phyloP scores from a whole-genome alignment of 2,113 vertebrate species.

The Heliornis fulica region DNA sequence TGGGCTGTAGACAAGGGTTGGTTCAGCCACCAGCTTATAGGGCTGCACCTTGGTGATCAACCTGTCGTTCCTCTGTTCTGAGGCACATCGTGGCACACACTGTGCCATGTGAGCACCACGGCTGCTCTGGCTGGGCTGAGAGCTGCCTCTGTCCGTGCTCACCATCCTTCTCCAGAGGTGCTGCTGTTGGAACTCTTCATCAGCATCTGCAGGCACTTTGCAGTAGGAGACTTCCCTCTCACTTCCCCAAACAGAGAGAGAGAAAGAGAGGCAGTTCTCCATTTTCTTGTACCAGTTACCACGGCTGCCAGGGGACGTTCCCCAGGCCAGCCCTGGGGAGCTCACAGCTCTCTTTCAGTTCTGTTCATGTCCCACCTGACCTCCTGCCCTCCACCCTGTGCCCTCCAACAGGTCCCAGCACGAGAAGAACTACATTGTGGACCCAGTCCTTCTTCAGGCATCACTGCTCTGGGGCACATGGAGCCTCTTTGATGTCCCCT shows the following conservation, averaged over 20 bases:
- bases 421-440: accelerated
- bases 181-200: neutral
- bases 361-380: neutral
- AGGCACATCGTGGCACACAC: neutral
- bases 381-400: neutral
- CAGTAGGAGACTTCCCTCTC: neutral
- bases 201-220: neutral
- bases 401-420: neutral
- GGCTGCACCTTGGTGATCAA: neutral
- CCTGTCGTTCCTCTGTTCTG: accelerated
- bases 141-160: neutral
- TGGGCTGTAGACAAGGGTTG: accelerated
- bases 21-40: neutral
- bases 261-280: neutral
- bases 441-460: neutral
- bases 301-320: neutral
- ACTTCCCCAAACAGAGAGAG: neutral
- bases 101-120: accelerated
- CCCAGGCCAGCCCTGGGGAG: neutral
- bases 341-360: neutral
- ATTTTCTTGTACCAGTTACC: neutral
- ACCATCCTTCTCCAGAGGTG: neutral
- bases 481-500: neutral
- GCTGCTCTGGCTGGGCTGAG: neutral
- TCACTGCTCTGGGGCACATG: neutral